Base-by-base conservation (phyloP, 2,888 invertebrate species). In the Himalopsyche anomala region DNA sequence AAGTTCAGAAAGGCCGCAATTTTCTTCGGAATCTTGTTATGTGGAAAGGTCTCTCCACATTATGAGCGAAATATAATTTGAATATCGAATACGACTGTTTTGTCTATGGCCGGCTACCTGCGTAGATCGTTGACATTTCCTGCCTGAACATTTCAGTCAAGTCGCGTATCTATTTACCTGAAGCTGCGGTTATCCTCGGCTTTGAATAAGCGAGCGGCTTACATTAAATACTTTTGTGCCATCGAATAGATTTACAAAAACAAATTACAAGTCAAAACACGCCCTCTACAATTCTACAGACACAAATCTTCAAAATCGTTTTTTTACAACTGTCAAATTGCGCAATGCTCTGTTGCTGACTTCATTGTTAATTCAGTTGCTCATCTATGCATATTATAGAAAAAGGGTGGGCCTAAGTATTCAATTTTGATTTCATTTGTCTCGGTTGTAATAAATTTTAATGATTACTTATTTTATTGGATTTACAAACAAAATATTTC, bases 141-240 rank as follows among this genome's bases (percentile, higher is more conserved):
- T 62, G 62, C 62, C 19, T 28, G 19, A 62, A 62, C 62, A 28
- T 62, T 62, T 74, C 74, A 74, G 74, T 74, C 74, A 74, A 15
- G 74, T 74, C 74, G 74, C 74, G 74, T 74, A 74, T 69, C 69
- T 69, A 69, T 74, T 74, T 74, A 74, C 74, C 74, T 36, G 74
- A 74, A 74, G 74, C 74, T 74, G 74, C 74, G 74, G 74, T 74
- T 36, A 74, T 12, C 74, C 74, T 74, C 74, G 11, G 62, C 62
- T n/a, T 62, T 62, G 62, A 62, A 62, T 62, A 62, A 28, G 74
- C 36, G 51, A 74, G 74, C 74, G 74, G 74, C 74, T 74, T 36
- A 74, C 74, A 38, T 74, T 36, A 74, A 74, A 74, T 74, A 74
- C 74, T 12, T 51, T 15, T 51, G 51, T 15, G 15, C 74, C 36